phyloP scores from a whole-genome alignment of 2,888 invertebrate species.

The Platycnemis pennipes region DNA sequence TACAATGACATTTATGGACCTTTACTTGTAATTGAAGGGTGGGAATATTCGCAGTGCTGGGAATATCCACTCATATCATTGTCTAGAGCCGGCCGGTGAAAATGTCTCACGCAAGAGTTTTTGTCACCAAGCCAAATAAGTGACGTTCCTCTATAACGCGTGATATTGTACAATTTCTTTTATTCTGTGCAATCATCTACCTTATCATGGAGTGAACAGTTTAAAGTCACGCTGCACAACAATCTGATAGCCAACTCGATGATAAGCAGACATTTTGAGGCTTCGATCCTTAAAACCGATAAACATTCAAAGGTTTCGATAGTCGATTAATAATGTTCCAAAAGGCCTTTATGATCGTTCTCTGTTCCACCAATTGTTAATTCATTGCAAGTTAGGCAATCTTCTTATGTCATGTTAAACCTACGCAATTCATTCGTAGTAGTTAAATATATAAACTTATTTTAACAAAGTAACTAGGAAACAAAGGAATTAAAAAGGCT shows the following conservation, averaged over 20 bases:
- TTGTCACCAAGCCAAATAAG: background rate
- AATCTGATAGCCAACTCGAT: background rate
- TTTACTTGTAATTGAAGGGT: background rate
- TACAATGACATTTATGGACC: background rate
- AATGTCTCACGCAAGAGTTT: background rate
- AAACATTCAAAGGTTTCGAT: slow-evolving; percentile 10
- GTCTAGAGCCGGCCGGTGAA: background rate
- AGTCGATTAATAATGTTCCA: background rate
- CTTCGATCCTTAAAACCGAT: background rate
- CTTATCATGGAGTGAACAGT: background rate
- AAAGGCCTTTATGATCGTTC: background rate
- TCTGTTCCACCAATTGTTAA: background rate
- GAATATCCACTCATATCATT: background rate
- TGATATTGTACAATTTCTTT: background rate
- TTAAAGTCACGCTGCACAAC: slow-evolving; percentile 25
- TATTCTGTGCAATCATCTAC: background rate
- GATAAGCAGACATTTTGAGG: background rate
- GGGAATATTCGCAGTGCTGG: background rate
- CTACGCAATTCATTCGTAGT: no score
- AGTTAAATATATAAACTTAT: no score
- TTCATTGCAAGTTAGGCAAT: no score
- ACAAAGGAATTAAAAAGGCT: no score
- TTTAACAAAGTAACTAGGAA: no score
- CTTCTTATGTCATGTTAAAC: no score
- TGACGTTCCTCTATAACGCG: background rate